Base-by-base conservation (phyloP, 2,797 vertebrate species). In the Coregonus suidteri region DNA sequence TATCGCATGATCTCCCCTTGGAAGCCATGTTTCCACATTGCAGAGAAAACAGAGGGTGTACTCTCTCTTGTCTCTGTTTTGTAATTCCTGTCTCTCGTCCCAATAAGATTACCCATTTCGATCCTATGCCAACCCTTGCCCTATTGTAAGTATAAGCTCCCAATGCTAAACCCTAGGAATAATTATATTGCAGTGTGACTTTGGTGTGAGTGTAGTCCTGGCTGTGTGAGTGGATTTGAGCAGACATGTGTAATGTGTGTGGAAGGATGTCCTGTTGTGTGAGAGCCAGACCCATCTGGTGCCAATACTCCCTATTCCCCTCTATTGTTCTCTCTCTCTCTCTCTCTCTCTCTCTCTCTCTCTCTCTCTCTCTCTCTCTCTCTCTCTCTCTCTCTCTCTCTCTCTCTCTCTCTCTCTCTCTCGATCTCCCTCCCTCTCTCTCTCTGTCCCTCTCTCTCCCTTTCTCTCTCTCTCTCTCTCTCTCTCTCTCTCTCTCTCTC, bases 171-270 rank as follows among this genome's bases (percentile, higher is more conserved):
- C 77, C 87, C 84, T 85, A 70, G 53, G 80, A 90, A 86, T 90
- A 79, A 84, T 82, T 82, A 75, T 83, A 76, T 74, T 81, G 76
- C 83, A 70, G 59, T 80, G 83, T 83, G 84, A 89, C 78, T 85
- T 77, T 82, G 18, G 31, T 75, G 84, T 69, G 30, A 82, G 85
- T 88, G 81, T 77, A 78, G 81, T 64, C 81, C 80, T 52, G 75
- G 62, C 84, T 85, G 77, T 84, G 74, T 81, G 88, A 88, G 85
- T 84, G 88, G 85, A 91, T 91, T 88, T 89, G 86, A 92, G 86
- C 87, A 88, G 90, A 90, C 88, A 88, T 89, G 88, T 91, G 88
- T 87, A 91, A 90, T 90, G 89, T 88, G 90, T 91, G 88, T 91
- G 91, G 92, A 92, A 91, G 91, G 90, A 92, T 90, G 91, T 90